Percentiles rank a stretch among this genome's conserved stretches.
phyloP scores from a whole-genome alignment of 2,113 vertebrate species.

The Phalacrocorax brasilianus region DNA sequence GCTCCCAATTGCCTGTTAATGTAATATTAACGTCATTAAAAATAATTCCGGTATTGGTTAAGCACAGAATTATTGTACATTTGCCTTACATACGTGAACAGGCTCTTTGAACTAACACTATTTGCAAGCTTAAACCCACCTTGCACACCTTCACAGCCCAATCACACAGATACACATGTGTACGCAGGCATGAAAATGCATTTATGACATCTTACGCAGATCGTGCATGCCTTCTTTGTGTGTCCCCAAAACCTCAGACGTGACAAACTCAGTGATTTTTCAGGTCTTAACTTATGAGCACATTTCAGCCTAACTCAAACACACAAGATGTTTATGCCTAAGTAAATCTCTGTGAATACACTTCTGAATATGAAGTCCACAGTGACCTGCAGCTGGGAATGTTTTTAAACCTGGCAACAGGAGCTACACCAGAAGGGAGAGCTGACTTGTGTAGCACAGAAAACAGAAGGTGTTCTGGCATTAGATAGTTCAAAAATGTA shows the following conservation, averaged over 20 bases:
- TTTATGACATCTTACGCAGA: not conserved
- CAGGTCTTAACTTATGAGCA: not conserved
- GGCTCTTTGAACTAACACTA: not conserved
- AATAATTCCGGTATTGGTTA: not conserved
- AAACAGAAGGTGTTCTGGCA: not conserved
- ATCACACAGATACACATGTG: not conserved
- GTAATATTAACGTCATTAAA: not conserved
- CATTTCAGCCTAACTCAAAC: not conserved
- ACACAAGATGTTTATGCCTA: not conserved
- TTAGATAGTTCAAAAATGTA: not conserved
- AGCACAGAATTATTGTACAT: not conserved
- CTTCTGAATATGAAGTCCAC: not conserved
- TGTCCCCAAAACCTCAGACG: not conserved
- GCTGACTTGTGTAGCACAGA: not conserved
- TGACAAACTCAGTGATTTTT: not conserved
- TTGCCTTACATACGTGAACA: not conserved
- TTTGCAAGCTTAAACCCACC: not conserved
- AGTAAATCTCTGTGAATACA: not conserved
- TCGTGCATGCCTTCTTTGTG: accelerated
- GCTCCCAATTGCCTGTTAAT: not conserved
- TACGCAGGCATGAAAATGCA: not conserved
- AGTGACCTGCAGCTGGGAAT: not conserved
- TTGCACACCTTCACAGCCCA: not conserved
- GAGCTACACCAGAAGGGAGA: not conserved
- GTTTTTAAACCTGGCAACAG: not conserved